Percentiles rank a stretch among this genome's conserved stretches.
These are phyloP conservation scores for Bombus polaris DNA, from an alignment of 1,140 invertebrate species.

Conservation along the genomic window DNA sequence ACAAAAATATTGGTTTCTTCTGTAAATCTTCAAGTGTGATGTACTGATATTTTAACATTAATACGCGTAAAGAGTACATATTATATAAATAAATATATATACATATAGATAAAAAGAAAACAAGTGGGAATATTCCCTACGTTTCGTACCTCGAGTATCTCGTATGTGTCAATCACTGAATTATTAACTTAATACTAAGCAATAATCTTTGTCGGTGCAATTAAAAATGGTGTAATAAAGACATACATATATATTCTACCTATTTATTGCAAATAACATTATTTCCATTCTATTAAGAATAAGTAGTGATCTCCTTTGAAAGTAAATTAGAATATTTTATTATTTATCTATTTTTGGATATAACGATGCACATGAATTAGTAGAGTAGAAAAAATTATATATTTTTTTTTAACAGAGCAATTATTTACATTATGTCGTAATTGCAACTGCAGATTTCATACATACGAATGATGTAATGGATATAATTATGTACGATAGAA, in stretches of 20 bases:
- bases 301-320: background rate
- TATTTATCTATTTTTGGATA: slow-evolving; percentile 34
- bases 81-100: slow-evolving; percentile 30
- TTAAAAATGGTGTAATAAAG: slow-evolving; percentile 62
- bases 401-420: slow-evolving; percentile 40
- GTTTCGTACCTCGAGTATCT: slow-evolving; percentile 73
- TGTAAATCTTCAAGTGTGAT: slow-evolving; percentile 39
- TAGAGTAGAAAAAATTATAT: slow-evolving; percentile 57
- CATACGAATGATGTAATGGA: background rate
- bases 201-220: slow-evolving; percentile 76
- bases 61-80: slow-evolving; percentile 10
- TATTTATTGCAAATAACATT: slow-evolving; percentile 12
- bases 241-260: slow-evolving; percentile 59
- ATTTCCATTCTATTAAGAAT: background rate
- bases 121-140: slow-evolving; percentile 27
- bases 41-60: slow-evolving; percentile 74
- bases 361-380: slow-evolving; percentile 35
- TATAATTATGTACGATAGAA: background rate
- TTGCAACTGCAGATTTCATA: background rate
- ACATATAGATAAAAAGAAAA: slow-evolving; percentile 58
- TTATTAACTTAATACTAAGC: slow-evolving; percentile 71
- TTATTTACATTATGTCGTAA: slow-evolving; percentile 52
- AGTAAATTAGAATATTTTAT: slow-evolving; percentile 52
- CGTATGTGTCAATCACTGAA: slow-evolving; percentile 74
- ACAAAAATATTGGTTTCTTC: slow-evolving; percentile 44